Evolutionary conservation across 1,140 invertebrate genomes (phyloP).

Genomic region (Lasaia peninsularis): DNA sequence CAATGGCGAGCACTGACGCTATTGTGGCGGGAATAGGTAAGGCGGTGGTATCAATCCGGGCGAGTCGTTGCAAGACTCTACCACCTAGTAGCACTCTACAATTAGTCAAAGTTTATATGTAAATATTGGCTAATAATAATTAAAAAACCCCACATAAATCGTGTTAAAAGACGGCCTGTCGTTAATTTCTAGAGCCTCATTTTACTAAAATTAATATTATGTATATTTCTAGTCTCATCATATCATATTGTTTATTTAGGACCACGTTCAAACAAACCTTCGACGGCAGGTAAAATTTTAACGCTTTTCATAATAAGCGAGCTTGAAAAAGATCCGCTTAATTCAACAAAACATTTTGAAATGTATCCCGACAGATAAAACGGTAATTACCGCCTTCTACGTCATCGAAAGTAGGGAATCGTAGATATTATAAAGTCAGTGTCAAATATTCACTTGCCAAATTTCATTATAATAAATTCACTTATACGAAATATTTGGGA

Average conservation of each 20-base stretch:
- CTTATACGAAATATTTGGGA: neutral
- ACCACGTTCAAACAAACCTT: constrained; percentile 51
- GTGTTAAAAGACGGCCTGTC: neutral
- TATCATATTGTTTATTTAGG: constrained; percentile 64
- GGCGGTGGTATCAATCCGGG: too few relatives aligned
- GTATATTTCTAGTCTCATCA: constrained; percentile 50
- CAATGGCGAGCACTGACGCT: too few relatives aligned
- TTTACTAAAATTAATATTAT: constrained; percentile 2
- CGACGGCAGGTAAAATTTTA: constrained; percentile 58
- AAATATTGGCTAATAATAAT: too few relatives aligned
- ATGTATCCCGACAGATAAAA: constrained; percentile 7
- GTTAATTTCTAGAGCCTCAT: constrained; percentile 21
- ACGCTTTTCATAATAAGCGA: constrained; percentile 63
- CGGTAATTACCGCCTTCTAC: neutral
- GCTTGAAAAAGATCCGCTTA: constrained; percentile 49
- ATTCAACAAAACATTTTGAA: constrained; percentile 42
- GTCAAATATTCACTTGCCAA: neutral
- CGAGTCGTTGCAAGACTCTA: too few relatives aligned
- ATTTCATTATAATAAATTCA: too few relatives aligned
- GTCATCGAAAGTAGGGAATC: neutral
- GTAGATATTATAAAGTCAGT: neutral
- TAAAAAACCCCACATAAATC: constrained; percentile 1
- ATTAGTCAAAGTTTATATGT: too few relatives aligned
- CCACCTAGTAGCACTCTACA: too few relatives aligned
- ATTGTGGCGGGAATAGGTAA: too few relatives aligned